A percentile compares a stretch with the other conserved stretches of the same genome.
These are phyloP conservation scores for Harpagifer antarcticus DNA, from an alignment of 2,797 vertebrate species.

Conservation along the genomic window DNA sequence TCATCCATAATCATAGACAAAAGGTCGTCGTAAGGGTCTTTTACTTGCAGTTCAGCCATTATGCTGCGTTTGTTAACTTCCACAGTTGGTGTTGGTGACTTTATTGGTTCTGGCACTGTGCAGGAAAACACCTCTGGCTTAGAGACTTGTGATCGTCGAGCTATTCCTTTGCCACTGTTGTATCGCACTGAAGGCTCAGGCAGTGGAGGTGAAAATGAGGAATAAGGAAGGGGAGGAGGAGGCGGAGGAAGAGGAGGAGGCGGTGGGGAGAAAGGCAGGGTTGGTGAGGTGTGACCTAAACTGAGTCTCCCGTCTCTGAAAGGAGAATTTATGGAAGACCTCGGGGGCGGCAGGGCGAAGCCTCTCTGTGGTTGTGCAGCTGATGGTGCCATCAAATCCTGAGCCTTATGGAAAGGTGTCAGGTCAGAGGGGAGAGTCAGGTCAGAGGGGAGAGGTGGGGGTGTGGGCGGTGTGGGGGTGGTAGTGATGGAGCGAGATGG, in stretches of 20 bases:
- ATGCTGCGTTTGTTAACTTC: conserved; percentile 22
- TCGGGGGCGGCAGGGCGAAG: conserved; percentile 40
- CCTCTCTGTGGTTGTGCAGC: conserved; percentile 52
- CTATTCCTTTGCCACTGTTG: conserved; percentile 42
- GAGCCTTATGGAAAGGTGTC: conserved; percentile 78
- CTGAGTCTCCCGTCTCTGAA: conserved; percentile 65
- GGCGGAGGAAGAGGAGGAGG: conserved; percentile 35
- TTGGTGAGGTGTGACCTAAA: conserved; percentile 28
- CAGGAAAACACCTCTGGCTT: conserved; percentile 43
- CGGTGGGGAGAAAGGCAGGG: conserved; percentile 26
- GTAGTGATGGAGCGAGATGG: conserved; percentile 52
- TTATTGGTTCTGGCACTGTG: conserved; percentile 34
- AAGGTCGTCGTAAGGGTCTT: conserved; percentile 78
- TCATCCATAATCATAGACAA: conserved; percentile 63
- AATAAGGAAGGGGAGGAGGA: conserved; percentile 33
- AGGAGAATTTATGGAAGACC: conserved; percentile 49
- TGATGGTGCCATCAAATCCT: conserved; percentile 66
- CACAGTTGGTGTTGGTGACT: conserved; percentile 8
- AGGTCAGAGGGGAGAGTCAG: conserved; percentile 82
- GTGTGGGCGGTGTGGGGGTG: conserved; percentile 71
- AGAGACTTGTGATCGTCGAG: conserved; percentile 1
- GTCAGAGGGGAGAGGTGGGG: conserved; percentile 82
- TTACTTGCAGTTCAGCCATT: conserved; percentile 41
- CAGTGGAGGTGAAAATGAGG: conserved; percentile 60
- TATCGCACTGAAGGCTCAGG: conserved; percentile 28